These are phyloP conservation scores for Rhinolophus ferrumequinum DNA, from an alignment of 2,113 vertebrate species.

Conservation along the genomic window DNA sequence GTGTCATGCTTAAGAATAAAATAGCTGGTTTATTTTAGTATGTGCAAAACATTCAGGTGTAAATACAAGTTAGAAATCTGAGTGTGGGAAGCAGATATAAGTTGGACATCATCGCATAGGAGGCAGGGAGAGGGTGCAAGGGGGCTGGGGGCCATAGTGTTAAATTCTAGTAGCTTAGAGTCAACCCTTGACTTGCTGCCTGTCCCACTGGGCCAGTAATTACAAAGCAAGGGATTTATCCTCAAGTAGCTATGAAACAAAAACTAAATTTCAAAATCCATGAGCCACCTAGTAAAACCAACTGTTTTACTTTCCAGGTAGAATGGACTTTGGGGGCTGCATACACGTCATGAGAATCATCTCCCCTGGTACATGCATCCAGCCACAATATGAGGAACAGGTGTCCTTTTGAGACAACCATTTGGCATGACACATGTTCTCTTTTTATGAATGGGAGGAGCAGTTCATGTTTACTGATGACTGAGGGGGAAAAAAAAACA, in stretches of 20 bases:
- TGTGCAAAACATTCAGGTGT: background rate
- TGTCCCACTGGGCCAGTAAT: background rate
- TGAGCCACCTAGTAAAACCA: background rate
- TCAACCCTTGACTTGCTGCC: background rate
- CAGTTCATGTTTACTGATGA: background rate
- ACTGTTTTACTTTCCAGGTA: background rate
- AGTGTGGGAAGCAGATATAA: background rate
- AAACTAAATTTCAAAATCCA: constrained; percentile 17
- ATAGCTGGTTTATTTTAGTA: background rate
- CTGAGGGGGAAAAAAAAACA: background rate
- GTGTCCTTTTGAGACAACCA: background rate
- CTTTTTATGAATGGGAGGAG: background rate
- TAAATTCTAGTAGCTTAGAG: background rate
- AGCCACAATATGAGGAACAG: background rate
- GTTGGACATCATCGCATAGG: background rate
- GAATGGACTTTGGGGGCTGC: background rate
- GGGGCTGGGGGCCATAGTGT: background rate
- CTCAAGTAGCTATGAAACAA: background rate
- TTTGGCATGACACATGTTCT: background rate
- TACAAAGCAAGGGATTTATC: background rate
- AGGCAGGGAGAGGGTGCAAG: background rate
- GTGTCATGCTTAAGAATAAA: background rate
- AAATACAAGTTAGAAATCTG: constrained; percentile 4
- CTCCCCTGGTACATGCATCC: background rate
- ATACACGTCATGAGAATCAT: background rate